Base-by-base conservation (phyloP, 2,888 invertebrate genomes). In the Drosophila formosana region DNA sequence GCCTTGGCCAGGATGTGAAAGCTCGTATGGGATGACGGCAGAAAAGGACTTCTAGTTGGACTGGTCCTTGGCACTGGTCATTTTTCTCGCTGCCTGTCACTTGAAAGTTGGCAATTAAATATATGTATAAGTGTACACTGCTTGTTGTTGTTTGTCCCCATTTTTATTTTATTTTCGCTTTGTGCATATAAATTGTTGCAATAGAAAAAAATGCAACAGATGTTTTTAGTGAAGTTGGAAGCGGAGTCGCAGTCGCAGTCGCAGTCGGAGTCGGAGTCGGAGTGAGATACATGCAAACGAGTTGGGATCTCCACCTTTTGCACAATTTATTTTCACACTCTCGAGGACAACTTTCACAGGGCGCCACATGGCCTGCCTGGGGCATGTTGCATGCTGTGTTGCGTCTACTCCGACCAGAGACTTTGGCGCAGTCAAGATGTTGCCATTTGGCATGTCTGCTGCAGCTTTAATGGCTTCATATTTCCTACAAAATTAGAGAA, bases 401-500 rank as follows among this genome's bases (percentile, higher is more conserved):
- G 18, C 18, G 18, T 18, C 18, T 18, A 18, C 18, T 18, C 18
- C 9, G 18, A 18, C 13, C 9, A 64, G 43, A 53, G 72, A 53
- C 63, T 78, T 66, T 80, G 72, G 71, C 80, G 79, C 89, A 88
- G 89, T 67, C 89, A 89, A 90, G 89, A 90, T 88, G 90, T 80
- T 89, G 89, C 85, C 76, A 79, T 72, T 65, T 60, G 65, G 75
- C 72, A 68, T 84, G 80, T 73, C 82, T 80, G 77, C 75, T 81
- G 74, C 78, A 89, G 78, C 89, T 90, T 90, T 90, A 89, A 90
- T 90, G 88, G 90, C 88, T 90, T 89, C 90, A 90, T 90, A 90
- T 90, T 90, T 90, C 81, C 88, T 89, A 72, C 81, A 81, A 90
- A 90, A 90, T 90, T 90, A 90, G 90, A 89, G 88, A 88, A 86